Evolutionary conservation across 2,113 vertebrate genomes (phyloP).

Genomic region (Fregetta grallaria): DNA sequence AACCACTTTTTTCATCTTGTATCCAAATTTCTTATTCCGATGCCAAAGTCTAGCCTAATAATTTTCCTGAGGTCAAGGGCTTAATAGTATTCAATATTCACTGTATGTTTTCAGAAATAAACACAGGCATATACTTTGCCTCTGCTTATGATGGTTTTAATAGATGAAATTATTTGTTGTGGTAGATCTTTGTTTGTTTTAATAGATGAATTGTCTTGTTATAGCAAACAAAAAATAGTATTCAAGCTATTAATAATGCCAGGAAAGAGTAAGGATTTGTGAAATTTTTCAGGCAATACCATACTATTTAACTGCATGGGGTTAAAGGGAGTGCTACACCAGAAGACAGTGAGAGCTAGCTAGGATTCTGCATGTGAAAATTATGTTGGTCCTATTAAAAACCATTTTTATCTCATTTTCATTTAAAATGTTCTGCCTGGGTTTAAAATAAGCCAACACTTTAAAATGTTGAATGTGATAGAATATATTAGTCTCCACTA

Average conservation of each 20-base stretch:
- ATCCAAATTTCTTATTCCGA: neutral
- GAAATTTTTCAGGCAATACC: neutral
- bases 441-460: neutral
- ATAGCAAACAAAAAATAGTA: neutral
- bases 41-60: neutral
- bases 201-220: neutral
- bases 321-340: neutral
- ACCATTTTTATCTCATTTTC: neutral
- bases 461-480: neutral
- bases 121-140: neutral
- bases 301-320: neutral
- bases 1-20: neutral
- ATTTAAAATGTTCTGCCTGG: neutral
- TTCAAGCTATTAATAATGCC: neutral
- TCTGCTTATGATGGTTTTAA: neutral
- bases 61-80: neutral
- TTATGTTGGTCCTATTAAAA: neutral
- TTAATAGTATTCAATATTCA: neutral
- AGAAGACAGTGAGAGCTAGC: neutral
- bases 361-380: neutral
- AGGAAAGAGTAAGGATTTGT: neutral
- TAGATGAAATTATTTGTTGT: neutral
- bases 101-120: neutral
- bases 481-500: neutral
- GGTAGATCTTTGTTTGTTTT: neutral